phyloP scores from a whole-genome alignment of 2,797 vertebrate genomes.

The Columba guinea region DNA sequence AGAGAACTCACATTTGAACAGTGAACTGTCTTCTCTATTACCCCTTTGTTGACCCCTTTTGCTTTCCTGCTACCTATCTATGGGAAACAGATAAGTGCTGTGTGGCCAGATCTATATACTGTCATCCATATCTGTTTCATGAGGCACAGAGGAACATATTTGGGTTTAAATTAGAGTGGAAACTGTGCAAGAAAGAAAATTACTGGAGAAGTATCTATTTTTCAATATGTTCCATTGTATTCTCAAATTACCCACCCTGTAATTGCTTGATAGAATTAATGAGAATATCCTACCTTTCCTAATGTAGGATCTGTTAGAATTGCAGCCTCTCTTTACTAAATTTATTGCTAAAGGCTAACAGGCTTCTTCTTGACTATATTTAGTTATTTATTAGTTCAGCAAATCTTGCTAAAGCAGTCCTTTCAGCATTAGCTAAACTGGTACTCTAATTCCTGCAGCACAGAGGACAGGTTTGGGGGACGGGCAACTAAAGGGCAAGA shows the following conservation, averaged over 20 bases:
- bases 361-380: neutral
- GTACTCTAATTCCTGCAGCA: neutral
- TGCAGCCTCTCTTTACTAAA: neutral
- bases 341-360: neutral
- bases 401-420: neutral
- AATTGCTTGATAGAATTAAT: neutral
- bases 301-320: neutral
- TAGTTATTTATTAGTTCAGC: neutral
- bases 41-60: neutral
- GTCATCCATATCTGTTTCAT: neutral
- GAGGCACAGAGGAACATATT: neutral
- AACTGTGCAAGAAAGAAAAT: neutral
- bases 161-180: neutral
- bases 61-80: neutral
- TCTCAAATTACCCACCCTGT: accelerated
- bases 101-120: neutral
- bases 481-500: neutral
- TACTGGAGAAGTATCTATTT: neutral
- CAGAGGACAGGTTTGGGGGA: neutral
- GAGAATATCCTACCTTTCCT: neutral
- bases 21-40: neutral
- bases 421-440: neutral
- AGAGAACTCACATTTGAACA: neutral
- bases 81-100: neutral
- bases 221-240: neutral